Evolutionary conservation across 1,140 invertebrate species (phyloP), one percentile per base, ranked within the genome.

Genomic region (Euura saliciscinereae): DNA sequence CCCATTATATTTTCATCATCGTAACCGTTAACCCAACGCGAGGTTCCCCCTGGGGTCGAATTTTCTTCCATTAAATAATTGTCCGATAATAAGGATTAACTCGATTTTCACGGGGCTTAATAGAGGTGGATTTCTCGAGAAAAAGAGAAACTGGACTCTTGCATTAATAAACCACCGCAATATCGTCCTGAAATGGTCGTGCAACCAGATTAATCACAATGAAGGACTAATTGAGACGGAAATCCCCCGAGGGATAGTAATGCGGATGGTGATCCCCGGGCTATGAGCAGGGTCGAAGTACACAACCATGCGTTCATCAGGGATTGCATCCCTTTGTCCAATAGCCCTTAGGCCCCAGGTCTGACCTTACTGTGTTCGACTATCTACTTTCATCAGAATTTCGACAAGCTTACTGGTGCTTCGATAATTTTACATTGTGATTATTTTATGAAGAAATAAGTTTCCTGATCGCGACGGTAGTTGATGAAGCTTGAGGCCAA

Each of bases 171-270:
- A 8, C 51, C 28, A 59, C 13, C 6, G 51, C 51, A 59, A 59
- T 59, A 59, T n/a, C 10, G 51, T n/a, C 51, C 13, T 59, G 51
- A 59, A 59, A 59, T 59, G 51, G 51, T 59, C 51, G 10, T n/a
- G 51, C 51, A 59, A 59, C 51, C 13, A 59, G 51, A 59, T 59
- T 59, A 59, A 59, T 59, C 51, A 59, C 51, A 59, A 59, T 59
- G 51, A 59, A 59, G 51, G 51, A n/a, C 51, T 59, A 59, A 59
- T 59, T 59, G 51, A 59, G 51, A 59, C 51, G 8, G 51, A 28
- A 59, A n/a, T 59, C 51, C 13, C 51, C 51, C 51, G 8, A 59
- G 51, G 13, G 28, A 28, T 28, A 28, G 51, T 8, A n/a, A n/a
- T 6, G 51, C 51, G 51, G 3, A 59, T 8, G 13, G 6, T 8